phyloP scores from a whole-genome alignment of 2,888 invertebrate genomes.

The Barypeithes pellucidus region DNA sequence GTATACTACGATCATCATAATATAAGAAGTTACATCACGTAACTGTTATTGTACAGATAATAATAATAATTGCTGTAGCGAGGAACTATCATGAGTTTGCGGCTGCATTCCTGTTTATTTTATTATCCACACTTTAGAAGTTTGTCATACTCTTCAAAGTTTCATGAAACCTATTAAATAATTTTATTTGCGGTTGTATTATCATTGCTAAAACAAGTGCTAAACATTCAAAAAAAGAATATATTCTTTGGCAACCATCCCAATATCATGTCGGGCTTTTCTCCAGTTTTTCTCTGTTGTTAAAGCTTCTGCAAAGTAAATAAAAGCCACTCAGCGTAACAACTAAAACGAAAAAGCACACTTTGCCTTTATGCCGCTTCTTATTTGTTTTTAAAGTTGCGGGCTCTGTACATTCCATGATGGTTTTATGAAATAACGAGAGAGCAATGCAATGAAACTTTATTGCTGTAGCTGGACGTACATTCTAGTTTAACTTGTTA shows the following conservation, averaged over 20 bases:
- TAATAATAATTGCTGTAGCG: too few species aligned
- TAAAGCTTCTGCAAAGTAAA: slow-evolving; percentile 24
- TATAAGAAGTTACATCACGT: too few species aligned
- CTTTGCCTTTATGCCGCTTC: slow-evolving; percentile 33
- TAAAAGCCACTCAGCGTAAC: slow-evolving; percentile 36
- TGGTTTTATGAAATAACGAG: slow-evolving; percentile 24
- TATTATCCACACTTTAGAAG: too few species aligned
- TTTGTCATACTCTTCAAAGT: too few species aligned
- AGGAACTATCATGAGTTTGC: too few species aligned
- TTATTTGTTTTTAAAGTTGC: slow-evolving; percentile 29
- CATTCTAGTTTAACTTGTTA: slow-evolving; percentile 5
- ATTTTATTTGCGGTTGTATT: not conserved
- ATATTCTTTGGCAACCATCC: slow-evolving; percentile 11
- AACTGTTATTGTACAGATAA: too few species aligned
- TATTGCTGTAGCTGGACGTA: slow-evolving; percentile 21
- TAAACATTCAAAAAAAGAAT: slow-evolving; percentile 14
- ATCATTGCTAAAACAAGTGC: not conserved
- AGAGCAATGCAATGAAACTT: slow-evolving; percentile 15
- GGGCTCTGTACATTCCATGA: slow-evolving; percentile 18
- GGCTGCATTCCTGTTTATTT: too few species aligned
- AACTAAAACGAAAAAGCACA: slow-evolving; percentile 36
- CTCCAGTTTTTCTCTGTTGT: too few species aligned
- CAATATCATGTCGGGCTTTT: not conserved
- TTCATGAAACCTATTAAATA: too few species aligned
- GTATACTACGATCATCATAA: too few species aligned